Percentiles rank a stretch among this genome's conserved stretches.
These are phyloP conservation scores for Chrysolophus pictus DNA, from an alignment of 2,797 vertebrate genomes.

Conservation along the genomic window DNA sequence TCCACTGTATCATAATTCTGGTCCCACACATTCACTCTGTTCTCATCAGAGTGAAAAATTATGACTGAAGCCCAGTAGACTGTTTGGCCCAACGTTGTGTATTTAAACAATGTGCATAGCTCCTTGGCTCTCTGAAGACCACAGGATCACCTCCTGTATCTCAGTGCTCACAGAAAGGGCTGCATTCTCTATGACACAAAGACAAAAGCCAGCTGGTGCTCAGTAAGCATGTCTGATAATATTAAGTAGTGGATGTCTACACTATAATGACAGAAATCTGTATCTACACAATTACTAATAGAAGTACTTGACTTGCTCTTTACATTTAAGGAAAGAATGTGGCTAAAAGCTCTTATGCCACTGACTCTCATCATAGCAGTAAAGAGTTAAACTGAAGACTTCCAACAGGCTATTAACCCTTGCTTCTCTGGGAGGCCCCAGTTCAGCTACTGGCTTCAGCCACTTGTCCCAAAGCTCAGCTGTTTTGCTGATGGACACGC, in stretches of 20 bases:
- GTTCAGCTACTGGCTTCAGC: constrained; percentile 14
- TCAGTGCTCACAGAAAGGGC: background rate
- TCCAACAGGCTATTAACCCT: background rate
- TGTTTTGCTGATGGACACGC: background rate
- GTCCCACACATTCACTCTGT: background rate
- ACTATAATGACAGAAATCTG: background rate
- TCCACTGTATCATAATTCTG: background rate
- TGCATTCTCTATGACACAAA: background rate
- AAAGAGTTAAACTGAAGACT: constrained; percentile 50
- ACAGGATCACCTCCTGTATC: background rate
- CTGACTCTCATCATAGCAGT: background rate
- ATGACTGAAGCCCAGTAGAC: background rate
- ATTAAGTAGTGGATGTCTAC: background rate
- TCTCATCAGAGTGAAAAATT: background rate
- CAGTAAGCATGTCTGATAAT: background rate
- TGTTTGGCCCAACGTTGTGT: background rate
- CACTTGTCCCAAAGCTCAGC: constrained; percentile 21
- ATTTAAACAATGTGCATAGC: background rate
- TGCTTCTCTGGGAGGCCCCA: background rate
- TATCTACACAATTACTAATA: background rate
- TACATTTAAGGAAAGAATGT: background rate
- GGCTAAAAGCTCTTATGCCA: background rate
- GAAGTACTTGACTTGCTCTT: background rate
- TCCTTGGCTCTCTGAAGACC: background rate
- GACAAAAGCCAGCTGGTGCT: background rate